phyloP scores from a whole-genome alignment of 1,140 invertebrate species.

The Episyrphus balteatus region DNA sequence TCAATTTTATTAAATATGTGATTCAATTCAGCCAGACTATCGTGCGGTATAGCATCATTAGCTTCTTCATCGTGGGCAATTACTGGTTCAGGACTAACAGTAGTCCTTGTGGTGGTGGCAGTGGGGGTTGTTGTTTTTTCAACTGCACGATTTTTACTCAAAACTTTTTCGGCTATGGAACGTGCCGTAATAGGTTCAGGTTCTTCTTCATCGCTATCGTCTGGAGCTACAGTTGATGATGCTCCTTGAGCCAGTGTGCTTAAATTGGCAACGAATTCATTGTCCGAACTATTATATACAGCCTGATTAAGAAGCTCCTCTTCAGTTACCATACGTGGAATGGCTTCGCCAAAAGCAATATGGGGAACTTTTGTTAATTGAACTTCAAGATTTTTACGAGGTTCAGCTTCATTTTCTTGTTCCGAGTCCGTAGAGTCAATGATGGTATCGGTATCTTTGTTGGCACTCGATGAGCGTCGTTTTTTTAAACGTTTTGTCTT shows the following conservation, averaged over 20 bases:
- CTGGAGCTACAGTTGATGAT: not conserved
- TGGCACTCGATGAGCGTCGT: conserved; percentile 22
- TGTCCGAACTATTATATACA: conserved; percentile 4
- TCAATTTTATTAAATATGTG: conserved; percentile 8
- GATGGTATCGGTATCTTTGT: conserved; percentile 20
- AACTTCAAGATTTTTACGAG: conserved; percentile 8
- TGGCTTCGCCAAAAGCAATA: conserved; percentile 25
- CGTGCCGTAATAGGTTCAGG: conserved; percentile 16
- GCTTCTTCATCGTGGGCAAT: not conserved
- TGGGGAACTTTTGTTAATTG: conserved; percentile 20
- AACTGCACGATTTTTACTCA: conserved; percentile 7
- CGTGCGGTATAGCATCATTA: not conserved
- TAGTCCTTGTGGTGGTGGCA: not conserved
- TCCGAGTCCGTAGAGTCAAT: conserved; percentile 12
- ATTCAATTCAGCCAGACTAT: not conserved
- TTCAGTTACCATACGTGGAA: conserved; percentile 21
- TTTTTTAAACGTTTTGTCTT: conserved; percentile 28
- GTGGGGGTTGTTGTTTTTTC: not conserved
- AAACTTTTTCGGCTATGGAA: conserved; percentile 23
- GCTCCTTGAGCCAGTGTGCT: conserved; percentile 6
- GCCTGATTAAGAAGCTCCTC: conserved; percentile 10
- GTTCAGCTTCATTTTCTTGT: conserved; percentile 3
- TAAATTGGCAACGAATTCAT: conserved; percentile 8
- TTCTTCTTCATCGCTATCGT: conserved; percentile 13
- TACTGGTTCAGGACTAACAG: not conserved